Base-by-base conservation (phyloP, 1,140 invertebrate genomes). In the Sycophila sp. region DNA sequence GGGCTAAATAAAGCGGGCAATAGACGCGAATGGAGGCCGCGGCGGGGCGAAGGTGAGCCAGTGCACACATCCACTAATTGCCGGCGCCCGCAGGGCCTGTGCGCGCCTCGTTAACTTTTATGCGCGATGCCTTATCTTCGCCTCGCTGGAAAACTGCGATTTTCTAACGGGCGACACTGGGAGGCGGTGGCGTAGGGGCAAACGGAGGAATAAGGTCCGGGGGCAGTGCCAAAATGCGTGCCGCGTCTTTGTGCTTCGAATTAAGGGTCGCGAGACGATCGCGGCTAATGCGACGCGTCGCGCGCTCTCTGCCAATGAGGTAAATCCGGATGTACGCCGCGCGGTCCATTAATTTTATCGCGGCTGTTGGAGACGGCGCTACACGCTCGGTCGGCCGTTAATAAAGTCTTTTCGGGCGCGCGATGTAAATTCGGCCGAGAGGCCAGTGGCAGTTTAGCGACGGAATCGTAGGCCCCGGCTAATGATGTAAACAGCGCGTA, bases 111-210 rank as follows among this genome's bases (percentile, higher is more conserved):
- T 47, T 59, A 32, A 49, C 11, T 59, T 68, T 69, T 40, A 53
- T n/a, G n/a, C 24, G 45, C 45, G 58, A 69, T 77, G 78, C 69
- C 71, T 78, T 74, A 74, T 77, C 75, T 71, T 58, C 22, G 28
- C 15, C n/a, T 11, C 15, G 15, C 6, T 19, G 10, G 4, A 19
- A 19, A 49, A n/a, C 28, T 32, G 0, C 10, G 26, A 64, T 64
- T 64, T 51, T 34, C 45, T 53, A 38, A 64, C 24, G 26, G 19
- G 0, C 2, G 49, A 15, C 19, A 15, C 8, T 19, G 2, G 19
- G 47, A 15, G 19, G 10, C 47, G 22, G 24, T 19, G 5, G 6
- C n/a, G 49, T 26, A 15, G 49, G 5, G 10, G 49, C 49, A 26
- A n/a, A n/a, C n/a, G n/a, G n/a, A n/a, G n/a, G n/a, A n/a, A n/a